phyloP scores from a whole-genome alignment of 2,113 vertebrate genomes.

The Chloropsis cyanopogon region DNA sequence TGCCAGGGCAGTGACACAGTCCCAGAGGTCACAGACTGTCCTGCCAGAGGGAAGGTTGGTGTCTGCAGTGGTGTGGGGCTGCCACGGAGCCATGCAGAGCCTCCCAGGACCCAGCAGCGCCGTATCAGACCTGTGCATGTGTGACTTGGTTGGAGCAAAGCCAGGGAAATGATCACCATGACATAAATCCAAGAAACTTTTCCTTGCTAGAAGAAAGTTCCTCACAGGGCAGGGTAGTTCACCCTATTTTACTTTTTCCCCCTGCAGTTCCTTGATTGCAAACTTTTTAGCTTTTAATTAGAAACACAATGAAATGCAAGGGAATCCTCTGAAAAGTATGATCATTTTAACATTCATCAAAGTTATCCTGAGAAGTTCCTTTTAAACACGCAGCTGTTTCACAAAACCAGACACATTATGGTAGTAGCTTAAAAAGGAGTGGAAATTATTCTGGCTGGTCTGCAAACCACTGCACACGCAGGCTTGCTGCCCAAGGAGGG shows the following conservation, averaged over 20 bases:
- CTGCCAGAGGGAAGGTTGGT: neutral
- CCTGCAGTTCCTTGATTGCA: neutral
- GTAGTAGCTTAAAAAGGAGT: conserved; percentile 72
- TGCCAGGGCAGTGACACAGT: neutral
- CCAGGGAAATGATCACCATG: neutral
- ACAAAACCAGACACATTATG: conserved; percentile 24
- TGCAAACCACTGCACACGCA: neutral
- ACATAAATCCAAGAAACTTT: neutral
- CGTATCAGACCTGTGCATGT: neutral
- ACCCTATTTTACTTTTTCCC: neutral
- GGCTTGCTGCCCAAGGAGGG: conserved; percentile 42
- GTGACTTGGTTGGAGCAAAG: neutral
- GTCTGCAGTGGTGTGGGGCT: neutral
- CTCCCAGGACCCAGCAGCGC: neutral
- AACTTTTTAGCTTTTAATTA: neutral
- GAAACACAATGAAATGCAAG: neutral
- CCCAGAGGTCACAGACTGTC: neutral
- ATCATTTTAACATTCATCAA: neutral
- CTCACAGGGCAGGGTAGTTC: neutral
- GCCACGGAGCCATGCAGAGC: fast-evolving
- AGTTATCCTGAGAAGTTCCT: neutral
- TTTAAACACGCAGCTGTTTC: neutral
- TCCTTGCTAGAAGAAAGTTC: neutral
- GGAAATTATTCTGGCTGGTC: conserved; percentile 59
- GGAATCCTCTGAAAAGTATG: neutral